These are phyloP conservation scores for Microchrysa polita DNA, from an alignment of 2,888 invertebrate genomes.

Conservation along the genomic window DNA sequence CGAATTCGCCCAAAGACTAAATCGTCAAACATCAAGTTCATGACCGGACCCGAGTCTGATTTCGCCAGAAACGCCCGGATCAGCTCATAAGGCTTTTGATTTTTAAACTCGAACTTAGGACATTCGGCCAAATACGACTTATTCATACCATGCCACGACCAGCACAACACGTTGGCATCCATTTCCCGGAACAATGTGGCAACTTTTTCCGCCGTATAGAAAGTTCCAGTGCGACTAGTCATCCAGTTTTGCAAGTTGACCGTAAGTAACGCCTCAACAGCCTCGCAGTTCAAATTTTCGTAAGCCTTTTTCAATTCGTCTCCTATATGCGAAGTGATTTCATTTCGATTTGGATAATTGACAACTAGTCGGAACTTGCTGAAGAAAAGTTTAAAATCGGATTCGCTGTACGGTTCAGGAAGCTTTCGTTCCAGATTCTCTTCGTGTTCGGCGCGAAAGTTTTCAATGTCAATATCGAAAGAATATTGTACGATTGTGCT, in stretches of 20 bases:
- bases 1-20: constrained; percentile 3
- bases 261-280: neutral
- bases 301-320: constrained; percentile 1
- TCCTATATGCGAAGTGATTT: neutral
- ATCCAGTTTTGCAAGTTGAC: constrained; percentile 22
- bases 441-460: neutral
- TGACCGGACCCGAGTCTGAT: neutral
- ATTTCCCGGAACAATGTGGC: constrained; percentile 5
- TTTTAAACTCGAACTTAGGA: constrained; percentile 17
- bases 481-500: neutral
- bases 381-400: constrained; percentile 5
- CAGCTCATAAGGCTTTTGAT: neutral
- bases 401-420: neutral
- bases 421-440: neutral
- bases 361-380: constrained; percentile 10
- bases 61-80: neutral
- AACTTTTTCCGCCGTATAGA: constrained; percentile 22
- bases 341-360: constrained; percentile 13
- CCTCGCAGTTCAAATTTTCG: constrained; percentile 2
- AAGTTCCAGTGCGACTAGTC: neutral
- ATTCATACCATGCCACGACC: neutral
- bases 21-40: constrained; percentile 26
- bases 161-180: neutral
- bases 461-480: neutral
- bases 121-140: neutral